Evolutionary conservation across 1,140 invertebrate species (phyloP).

Genomic region (Zaprionus ghesquierei): DNA sequence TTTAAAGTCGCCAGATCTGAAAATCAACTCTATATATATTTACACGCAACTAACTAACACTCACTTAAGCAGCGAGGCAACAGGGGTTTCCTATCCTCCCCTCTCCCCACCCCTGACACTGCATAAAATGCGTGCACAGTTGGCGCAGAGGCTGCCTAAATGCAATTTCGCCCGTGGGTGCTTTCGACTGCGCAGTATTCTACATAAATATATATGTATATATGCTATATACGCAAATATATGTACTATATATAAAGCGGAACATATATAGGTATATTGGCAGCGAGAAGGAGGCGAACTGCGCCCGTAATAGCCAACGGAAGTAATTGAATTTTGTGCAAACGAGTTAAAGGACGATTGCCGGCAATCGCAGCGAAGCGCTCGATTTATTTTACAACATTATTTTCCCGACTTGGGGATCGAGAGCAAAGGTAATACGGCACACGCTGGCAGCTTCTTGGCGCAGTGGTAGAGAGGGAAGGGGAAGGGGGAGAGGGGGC

Average conservation of each 20-base stretch:
- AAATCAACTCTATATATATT: background rate
- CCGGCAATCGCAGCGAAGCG: conserved; percentile 49
- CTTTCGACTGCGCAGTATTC: conserved; percentile 1
- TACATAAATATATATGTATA: conserved; percentile 20
- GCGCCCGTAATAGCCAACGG: conserved; percentile 49
- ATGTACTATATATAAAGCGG: background rate
- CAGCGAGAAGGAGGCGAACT: background rate
- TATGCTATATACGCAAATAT: background rate
- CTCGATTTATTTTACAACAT: conserved; percentile 68
- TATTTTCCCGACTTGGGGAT: conserved; percentile 27
- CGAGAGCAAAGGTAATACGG: background rate
- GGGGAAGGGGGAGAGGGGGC: background rate
- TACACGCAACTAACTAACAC: background rate
- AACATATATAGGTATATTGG: conserved; percentile 8
- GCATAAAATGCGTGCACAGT: conserved; percentile 76
- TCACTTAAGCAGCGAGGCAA: background rate
- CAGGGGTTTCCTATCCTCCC: background rate
- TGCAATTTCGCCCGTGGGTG: conserved; percentile 55
- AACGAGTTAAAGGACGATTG: conserved; percentile 69
- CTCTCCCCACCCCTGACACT: conserved; percentile 17
- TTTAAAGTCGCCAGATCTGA: background rate
- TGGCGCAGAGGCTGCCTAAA: conserved; percentile 63
- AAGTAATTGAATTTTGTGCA: conserved; percentile 73
- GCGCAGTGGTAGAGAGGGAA: background rate
- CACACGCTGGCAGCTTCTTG: background rate